These are phyloP conservation scores for Apodemus speciosus DNA, from an alignment of 2,113 vertebrate species.

Conservation along the genomic window DNA sequence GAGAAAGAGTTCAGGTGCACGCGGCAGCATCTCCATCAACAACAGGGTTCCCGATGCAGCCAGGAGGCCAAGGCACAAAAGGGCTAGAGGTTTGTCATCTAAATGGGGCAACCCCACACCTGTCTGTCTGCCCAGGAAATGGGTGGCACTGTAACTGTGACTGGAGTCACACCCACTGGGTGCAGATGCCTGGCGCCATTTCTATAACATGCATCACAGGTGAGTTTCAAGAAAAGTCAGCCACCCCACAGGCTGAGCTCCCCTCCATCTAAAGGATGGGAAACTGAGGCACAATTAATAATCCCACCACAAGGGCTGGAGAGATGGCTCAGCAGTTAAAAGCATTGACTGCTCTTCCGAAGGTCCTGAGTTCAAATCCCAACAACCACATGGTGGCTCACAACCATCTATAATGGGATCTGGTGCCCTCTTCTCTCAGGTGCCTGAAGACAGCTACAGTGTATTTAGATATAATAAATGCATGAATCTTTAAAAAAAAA, in stretches of 20 bases:
- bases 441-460: too few relatives aligned
- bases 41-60: not conserved
- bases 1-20: not conserved
- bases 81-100: not conserved
- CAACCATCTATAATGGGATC: too few relatives aligned
- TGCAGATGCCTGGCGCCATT: accelerated
- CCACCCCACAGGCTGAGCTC: accelerated
- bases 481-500: too few relatives aligned
- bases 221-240: not conserved
- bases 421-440: too few relatives aligned
- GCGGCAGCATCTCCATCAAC: not conserved
- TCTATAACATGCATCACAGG: accelerated
- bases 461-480: too few relatives aligned
- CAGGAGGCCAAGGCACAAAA: not conserved
- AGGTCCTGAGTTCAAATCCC: too few relatives aligned
- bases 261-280: not conserved
- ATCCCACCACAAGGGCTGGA: too few relatives aligned
- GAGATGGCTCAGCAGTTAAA: too few relatives aligned
- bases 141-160: not conserved
- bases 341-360: too few relatives aligned
- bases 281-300: not conserved
- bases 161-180: not conserved
- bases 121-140: not conserved
- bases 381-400: too few relatives aligned
- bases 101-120: too few relatives aligned